A percentile compares a stretch with the other conserved stretches of the same genome.
These are phyloP conservation scores for Myotis daubentonii DNA, from an alignment of 2,797 vertebrate species.

Conservation along the genomic window DNA sequence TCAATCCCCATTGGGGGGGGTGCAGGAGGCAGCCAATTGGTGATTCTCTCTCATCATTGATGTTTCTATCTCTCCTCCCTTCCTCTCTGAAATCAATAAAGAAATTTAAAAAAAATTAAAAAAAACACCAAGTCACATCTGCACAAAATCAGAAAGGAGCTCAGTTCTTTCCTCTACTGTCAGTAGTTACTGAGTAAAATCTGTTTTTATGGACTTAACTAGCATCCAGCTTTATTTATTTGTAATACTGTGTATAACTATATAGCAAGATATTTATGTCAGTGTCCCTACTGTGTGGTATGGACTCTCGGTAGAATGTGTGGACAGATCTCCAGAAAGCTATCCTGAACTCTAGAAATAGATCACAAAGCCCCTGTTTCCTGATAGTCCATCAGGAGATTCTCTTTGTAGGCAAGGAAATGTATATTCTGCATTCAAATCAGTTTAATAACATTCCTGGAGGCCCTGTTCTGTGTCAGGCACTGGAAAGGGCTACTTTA, in stretches of 20 bases:
- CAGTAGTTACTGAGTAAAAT: not conserved
- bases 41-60: too few species aligned
- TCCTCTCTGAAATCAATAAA: too few species aligned
- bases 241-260: not conserved
- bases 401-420: not conserved
- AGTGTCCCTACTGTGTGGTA: not conserved
- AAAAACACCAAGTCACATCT: not conserved
- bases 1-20: too few species aligned
- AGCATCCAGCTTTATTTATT: not conserved
- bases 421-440: not conserved
- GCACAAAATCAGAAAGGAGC: not conserved
- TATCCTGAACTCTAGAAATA: not conserved
- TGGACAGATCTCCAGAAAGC: not conserved
- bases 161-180: not conserved
- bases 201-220: not conserved
- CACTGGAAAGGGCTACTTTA: not conserved
- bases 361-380: not conserved
- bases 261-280: not conserved
- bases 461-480: not conserved
- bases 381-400: not conserved
- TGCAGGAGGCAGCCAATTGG: too few species aligned
- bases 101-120: too few species aligned
- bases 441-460: not conserved
- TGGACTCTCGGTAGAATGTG: not conserved
- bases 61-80: too few species aligned